Conservation (phyloP, 2,888 invertebrate species). For the Drosophila cyrtoloma region DNA sequence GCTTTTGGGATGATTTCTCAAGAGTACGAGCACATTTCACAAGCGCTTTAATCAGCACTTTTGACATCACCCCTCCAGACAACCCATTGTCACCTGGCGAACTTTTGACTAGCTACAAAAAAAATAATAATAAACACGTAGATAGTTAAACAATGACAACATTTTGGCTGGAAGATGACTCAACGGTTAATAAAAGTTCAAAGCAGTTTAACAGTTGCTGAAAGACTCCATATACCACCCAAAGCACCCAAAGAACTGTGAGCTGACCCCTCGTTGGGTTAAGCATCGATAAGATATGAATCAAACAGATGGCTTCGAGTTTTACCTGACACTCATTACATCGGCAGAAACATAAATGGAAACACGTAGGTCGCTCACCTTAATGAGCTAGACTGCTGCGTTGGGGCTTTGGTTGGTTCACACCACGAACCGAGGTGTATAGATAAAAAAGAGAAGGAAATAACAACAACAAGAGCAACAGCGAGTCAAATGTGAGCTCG, state of each 20-base stretch:
- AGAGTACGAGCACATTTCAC: conserved; percentile 13
- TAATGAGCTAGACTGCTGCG: conserved; percentile 12
- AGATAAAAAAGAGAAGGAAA: conserved; percentile 27
- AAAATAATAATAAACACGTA: conserved; percentile 6
- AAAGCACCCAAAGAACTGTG: background rate
- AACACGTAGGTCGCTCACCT: conserved; percentile 7
- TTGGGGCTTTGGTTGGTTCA: conserved; percentile 36
- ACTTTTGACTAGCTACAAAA: conserved; percentile 4
- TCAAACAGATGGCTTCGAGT: background rate
- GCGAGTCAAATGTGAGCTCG: background rate
- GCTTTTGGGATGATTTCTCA: background rate
- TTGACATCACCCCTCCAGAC: conserved; percentile 13
- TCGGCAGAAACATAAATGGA: background rate
- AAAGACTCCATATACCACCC: background rate
- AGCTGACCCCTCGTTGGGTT: background rate
- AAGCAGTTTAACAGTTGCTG: background rate
- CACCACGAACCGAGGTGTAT: conserved; percentile 15
- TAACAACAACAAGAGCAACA: background rate
- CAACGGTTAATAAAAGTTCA: background rate
- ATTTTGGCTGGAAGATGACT: conserved; percentile 3
- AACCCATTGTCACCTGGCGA: conserved; percentile 3
- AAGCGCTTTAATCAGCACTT: conserved; percentile 1
- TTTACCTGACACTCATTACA: conserved; percentile 5
- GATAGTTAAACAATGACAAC: conserved; percentile 18
- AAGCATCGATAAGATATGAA: conserved; percentile 9